Conservation (phyloP, 53 echinoderm and acorn worm genomes). For the Zoroaster sp. region DNA sequence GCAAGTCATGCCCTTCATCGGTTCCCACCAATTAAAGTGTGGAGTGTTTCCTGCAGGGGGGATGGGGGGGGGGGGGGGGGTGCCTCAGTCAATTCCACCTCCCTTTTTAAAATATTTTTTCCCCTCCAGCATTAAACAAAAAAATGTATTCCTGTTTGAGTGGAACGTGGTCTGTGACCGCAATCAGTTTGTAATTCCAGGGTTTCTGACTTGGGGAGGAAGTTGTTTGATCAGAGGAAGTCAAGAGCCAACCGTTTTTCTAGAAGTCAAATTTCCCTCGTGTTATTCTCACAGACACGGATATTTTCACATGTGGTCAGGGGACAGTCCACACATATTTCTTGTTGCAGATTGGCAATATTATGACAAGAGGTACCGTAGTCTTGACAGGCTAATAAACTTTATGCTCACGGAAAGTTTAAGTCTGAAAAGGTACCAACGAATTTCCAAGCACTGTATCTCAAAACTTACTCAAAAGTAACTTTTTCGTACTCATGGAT, state of each 20-base stretch:
- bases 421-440: too few relatives aligned
- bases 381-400: too few relatives aligned
- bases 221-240: constrained; percentile 12
- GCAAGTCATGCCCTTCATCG: not conserved
- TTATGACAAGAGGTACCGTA: too few relatives aligned
- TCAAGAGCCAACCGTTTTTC: not conserved
- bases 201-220: not conserved
- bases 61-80: not conserved
- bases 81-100: not conserved
- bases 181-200: not conserved
- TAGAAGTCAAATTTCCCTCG: not conserved
- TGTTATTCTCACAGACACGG: not conserved
- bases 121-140: not conserved
- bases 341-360: too few relatives aligned
- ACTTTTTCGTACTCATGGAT: too few relatives aligned
- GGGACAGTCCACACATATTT: too few relatives aligned
- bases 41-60: not conserved
- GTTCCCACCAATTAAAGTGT: constrained; percentile 6
- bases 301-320: not conserved
- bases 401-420: too few relatives aligned
- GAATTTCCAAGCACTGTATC: too few relatives aligned
- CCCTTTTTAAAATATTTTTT: not conserved
- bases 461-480: too few relatives aligned
- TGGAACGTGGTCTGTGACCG: not conserved
- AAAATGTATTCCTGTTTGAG: not conserved